Conservation (phyloP, 1,140 invertebrate species). For the Portunus trituberculatus region DNA sequence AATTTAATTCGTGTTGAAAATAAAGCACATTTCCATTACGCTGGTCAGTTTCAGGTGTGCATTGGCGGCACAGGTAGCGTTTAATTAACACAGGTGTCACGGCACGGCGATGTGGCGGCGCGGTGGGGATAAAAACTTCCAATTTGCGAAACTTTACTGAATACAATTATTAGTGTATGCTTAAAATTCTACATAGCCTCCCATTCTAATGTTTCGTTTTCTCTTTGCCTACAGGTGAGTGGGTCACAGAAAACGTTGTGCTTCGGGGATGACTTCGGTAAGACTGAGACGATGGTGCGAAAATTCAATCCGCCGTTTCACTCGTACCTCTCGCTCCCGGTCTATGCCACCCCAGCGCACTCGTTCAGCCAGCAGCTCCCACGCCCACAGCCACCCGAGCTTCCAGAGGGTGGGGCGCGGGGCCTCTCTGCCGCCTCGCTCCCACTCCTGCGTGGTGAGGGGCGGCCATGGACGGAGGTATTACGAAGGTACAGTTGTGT, state of each 20-base stretch:
- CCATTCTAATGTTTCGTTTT: slow-evolving; percentile 12
- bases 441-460: slow-evolving; percentile 67
- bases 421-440: slow-evolving; percentile 52
- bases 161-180: background rate
- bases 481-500: slow-evolving; percentile 63
- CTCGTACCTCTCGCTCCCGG: slow-evolving; percentile 51
- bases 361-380: slow-evolving; percentile 40
- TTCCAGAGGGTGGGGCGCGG: slow-evolving; percentile 53
- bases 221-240: slow-evolving; percentile 51
- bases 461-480: slow-evolving; percentile 42
- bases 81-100: too few species aligned
- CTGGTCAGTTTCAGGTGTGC: too few species aligned
- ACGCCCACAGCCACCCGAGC: background rate
- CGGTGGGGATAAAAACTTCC: too few species aligned
- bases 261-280: slow-evolving; percentile 58
- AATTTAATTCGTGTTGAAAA: too few species aligned
- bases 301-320: slow-evolving; percentile 66
- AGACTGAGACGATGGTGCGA: slow-evolving; percentile 69
- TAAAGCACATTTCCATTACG: too few species aligned
- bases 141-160: background rate
- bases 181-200: background rate
- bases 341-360: slow-evolving; percentile 63
- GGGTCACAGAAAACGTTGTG: background rate
- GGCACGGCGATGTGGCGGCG: too few species aligned
- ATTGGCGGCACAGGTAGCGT: too few species aligned